These are phyloP conservation scores for Trichonephila clavata DNA, from an alignment of 1,140 invertebrate genomes.

Conservation along the genomic window DNA sequence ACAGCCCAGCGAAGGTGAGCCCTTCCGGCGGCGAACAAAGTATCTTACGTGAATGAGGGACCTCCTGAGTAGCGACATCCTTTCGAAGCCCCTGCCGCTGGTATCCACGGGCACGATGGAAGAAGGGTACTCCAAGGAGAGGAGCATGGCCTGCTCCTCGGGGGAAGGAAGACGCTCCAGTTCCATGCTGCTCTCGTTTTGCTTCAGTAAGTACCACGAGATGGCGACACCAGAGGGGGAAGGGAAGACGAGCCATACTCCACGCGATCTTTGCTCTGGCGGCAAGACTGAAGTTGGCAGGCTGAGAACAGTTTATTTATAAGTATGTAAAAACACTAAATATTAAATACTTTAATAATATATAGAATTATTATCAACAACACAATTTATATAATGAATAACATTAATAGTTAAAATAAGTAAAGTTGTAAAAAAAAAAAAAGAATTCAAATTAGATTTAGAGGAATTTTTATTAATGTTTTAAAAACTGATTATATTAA, in stretches of 20 bases:
- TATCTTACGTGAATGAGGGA: conserved; percentile 86
- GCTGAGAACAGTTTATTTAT: conserved; percentile 11
- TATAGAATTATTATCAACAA: too few relatives aligned
- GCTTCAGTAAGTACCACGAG: conserved; percentile 31
- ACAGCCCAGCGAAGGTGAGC: too few relatives aligned
- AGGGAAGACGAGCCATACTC: conserved; percentile 62
- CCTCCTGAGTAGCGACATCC: conserved; percentile 90
- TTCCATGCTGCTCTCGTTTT: conserved; percentile 58
- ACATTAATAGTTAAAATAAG: too few relatives aligned
- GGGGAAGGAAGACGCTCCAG: conserved; percentile 79
- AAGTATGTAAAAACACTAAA: too few relatives aligned
- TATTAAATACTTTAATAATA: too few relatives aligned
- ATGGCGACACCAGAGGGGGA: conserved; percentile 70
- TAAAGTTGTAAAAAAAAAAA: too few relatives aligned
- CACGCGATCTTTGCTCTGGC: conserved; percentile 46
- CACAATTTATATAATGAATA: too few relatives aligned
- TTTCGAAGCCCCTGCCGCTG: conserved; percentile 90
- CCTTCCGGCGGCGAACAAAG: too few relatives aligned
- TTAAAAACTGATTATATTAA: too few relatives aligned
- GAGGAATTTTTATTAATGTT: too few relatives aligned
- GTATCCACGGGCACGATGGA: conserved; percentile 93
- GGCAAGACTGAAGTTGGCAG: conserved; percentile 77
- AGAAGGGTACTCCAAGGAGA: conserved; percentile 87
- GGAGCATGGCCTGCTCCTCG: conserved; percentile 80
- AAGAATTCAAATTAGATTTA: too few relatives aligned